Base-by-base conservation (phyloP, 30 jellyfish, hydroid and myxozoan genomes). In the Nemopilema nomurai region DNA sequence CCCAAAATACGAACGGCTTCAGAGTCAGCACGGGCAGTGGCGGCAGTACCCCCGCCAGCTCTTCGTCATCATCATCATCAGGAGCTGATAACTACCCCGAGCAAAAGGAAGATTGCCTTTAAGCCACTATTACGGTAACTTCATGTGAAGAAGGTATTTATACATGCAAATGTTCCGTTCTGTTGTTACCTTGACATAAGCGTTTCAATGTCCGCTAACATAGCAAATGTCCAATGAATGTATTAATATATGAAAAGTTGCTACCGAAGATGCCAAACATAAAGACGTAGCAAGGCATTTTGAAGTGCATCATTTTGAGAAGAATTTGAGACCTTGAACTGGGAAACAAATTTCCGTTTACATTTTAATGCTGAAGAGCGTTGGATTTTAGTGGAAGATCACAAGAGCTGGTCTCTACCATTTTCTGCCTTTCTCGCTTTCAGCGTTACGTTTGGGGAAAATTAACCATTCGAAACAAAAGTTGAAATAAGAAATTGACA, bases 11-110 rank as follows among this genome's bases (percentile, higher is more conserved):
- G n/a, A 16, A 76, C 27, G 81, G 82, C 62, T 18, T 74, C 28
- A 62, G 86, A 25, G 82, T 69, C 19, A 73, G 84, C 49, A 62
- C 84, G 1, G 93, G 93, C 52, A 83, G 92, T 57, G 89, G 89
- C 23, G 89, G 89, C 19, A 84, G 87, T 52, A 74, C 93, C 19
- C 87, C 93, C 25, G 84, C 93, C 0, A 84, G 93, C 57, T 78
- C 83, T 21, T 83, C 86, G 8, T 63, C 83, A 25, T 83, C 91
- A 18, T 66, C 83, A 25, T 83, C 91, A 18, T 73, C 93, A 50
- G 78, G 78, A n/a, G 64, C 27, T 31, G 93, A 84, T 28, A 52
- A 41, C 57, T 51, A 76, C 29, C 87, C 21, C 17, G 93, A 84
- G 7, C 77, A 49, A n/a, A 84, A 74, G 77, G 93, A 84, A 32